Base-by-base conservation (phyloP, 2,888 invertebrate species). In the Brachypalpus laphriformis region DNA sequence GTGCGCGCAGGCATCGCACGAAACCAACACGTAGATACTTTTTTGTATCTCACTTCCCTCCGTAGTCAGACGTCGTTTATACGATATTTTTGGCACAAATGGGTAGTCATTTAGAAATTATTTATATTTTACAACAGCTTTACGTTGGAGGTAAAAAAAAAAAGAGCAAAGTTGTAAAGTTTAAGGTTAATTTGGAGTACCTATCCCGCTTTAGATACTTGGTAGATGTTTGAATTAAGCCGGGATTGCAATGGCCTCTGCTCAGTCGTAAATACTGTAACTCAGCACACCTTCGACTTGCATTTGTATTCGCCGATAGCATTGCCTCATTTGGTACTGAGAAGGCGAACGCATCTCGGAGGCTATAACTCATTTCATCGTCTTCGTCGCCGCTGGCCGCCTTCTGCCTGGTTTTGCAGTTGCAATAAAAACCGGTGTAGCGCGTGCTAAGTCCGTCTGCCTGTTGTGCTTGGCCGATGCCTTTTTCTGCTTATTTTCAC, bases 1-100 rank as follows among this genome's bases (percentile, higher is more conserved):
- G 51, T 77, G 77, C 51, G 61, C 68, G 40, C 18, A 45, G 18
- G 14, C 28, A 66, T 16, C 8, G 51, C 9, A 9, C 11, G 22
- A 75, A n/a, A 28, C 59, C 18, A 8, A 18, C 51, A 18, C 16
- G 16, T 4, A 65, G 31, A 74, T 63, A 59, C 28, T 40, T 59
- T 61, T 18, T 18, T 25, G 16, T 59, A 5, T 42, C 20, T 28
- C n/a, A 6, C 28, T 51, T 22, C 25, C 18, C 11, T 22, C 7
- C 49, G 1, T 11, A 18, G 18, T 3, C 40, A 4, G n/a, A 6
- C 18, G 22, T 20, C 16, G 71, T 34, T 61, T 63, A 47, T 18
- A 51, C 45, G 63, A 59, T 65, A 51, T 61, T 77, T 77, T 68
- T 68, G 68, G 77, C 77, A 70, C 70, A 77, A 77, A 77, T 77